phyloP scores from a whole-genome alignment of 2,797 vertebrate species.

The Mastacembelus armatus region DNA sequence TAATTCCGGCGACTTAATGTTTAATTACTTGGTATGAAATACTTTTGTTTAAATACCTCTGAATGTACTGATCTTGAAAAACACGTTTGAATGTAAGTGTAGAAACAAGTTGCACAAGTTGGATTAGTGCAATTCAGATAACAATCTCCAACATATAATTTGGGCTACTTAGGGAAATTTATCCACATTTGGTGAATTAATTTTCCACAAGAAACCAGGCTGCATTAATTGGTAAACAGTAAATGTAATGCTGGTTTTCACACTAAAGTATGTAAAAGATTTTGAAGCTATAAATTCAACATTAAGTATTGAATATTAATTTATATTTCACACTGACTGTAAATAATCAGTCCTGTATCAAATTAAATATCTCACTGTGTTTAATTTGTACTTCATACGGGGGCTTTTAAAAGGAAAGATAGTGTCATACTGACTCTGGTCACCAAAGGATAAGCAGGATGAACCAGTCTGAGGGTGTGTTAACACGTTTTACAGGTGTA shows the following conservation, averaged over 20 bases:
- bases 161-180: too few relatives aligned
- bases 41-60: too few relatives aligned
- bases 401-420: not conserved
- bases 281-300: not conserved
- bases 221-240: too few relatives aligned
- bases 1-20: not conserved
- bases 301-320: not conserved
- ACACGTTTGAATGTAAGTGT: not conserved
- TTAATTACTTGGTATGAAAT: not conserved
- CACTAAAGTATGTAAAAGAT: too few relatives aligned
- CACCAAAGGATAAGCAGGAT: constrained; percentile 40
- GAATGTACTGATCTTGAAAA: too few relatives aligned
- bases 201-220: too few relatives aligned
- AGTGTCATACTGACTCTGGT: not conserved
- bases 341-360: not conserved
- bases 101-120: too few relatives aligned
- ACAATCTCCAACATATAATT: too few relatives aligned
- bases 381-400: not conserved
- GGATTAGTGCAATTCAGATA: too few relatives aligned
- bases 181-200: too few relatives aligned
- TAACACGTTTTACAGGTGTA: constrained; percentile 30
- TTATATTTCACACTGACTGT: not conserved
- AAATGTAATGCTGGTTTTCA: too few relatives aligned
- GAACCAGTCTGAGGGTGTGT: constrained; percentile 48
- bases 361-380: too few relatives aligned